Evolutionary conservation across 1,140 invertebrate species (phyloP).

Genomic region (Zelostemma sp.): DNA sequence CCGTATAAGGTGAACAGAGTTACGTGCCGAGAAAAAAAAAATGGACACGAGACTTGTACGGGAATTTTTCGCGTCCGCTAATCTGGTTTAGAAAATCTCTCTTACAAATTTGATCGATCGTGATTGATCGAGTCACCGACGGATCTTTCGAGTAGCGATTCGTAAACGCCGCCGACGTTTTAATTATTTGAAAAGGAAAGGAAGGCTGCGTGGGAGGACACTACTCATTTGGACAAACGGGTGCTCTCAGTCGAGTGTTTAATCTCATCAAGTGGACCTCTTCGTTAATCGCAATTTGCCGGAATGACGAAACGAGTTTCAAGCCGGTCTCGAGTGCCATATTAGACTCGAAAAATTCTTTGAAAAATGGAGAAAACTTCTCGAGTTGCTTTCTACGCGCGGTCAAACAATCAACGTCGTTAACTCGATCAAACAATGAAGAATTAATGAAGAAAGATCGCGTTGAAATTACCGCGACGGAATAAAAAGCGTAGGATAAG

Average conservation of each 20-base stretch:
- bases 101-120: no score
- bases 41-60: background rate
- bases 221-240: slow-evolving; percentile 36
- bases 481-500: slow-evolving; percentile 18
- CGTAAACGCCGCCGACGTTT: slow-evolving; percentile 24
- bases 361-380: background rate
- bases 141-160: no score
- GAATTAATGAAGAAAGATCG: background rate
- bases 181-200: slow-evolving; percentile 43
- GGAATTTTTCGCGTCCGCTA: no score
- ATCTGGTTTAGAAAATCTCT: no score
- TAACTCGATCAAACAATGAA: no score
- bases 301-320: slow-evolving; percentile 53
- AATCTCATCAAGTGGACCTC: slow-evolving; percentile 51
- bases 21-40: background rate
- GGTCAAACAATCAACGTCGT: no score
- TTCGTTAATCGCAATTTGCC: slow-evolving; percentile 53
- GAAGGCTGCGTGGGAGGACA: slow-evolving; percentile 42
- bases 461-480: slow-evolving; percentile 19
- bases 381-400: no score
- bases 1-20: slow-evolving; percentile 26
- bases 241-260: slow-evolving; percentile 46
- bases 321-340: slow-evolving; percentile 39
- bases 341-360: background rate
- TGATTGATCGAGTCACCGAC: no score